These are phyloP conservation scores for Bostrychus sinensis DNA, from an alignment of 2,113 vertebrate species.

Conservation along the genomic window DNA sequence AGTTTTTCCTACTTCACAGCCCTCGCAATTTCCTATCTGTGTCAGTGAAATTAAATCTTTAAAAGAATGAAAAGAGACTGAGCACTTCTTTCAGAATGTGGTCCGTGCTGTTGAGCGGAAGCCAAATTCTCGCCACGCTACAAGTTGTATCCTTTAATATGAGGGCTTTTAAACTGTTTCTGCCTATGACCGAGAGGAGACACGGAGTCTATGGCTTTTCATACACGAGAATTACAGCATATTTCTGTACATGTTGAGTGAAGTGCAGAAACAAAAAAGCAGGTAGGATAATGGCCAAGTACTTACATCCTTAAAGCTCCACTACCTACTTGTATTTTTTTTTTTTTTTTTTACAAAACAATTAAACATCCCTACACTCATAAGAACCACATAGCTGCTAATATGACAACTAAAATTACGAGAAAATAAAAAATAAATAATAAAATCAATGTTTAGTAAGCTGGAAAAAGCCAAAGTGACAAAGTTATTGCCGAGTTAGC, in stretches of 20 bases:
- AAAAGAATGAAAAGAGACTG: constrained; percentile 11
- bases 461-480: too few relatives aligned
- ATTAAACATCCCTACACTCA: too few relatives aligned
- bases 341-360: constrained; percentile 10
- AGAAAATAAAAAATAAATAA: too few relatives aligned
- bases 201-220: constrained; percentile 39
- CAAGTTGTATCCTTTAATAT: constrained; percentile 50
- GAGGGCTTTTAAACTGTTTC: constrained; percentile 31
- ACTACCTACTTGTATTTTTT: too few relatives aligned
- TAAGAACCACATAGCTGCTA: too few relatives aligned
- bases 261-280: constrained; percentile 20
- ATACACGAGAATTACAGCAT: constrained; percentile 47
- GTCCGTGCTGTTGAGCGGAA: constrained; percentile 28
- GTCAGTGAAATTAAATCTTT: constrained; percentile 13
- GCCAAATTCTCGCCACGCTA: constrained; percentile 42
- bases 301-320: too few relatives aligned
- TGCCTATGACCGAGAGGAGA: constrained; percentile 44
- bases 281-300: too few relatives aligned
- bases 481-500: too few relatives aligned
- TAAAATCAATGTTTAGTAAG: too few relatives aligned
- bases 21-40: constrained; percentile 10
- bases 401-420: too few relatives aligned
- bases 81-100: constrained; percentile 38
- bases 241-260: constrained; percentile 45
- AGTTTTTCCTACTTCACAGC: background rate